Evolutionary conservation across 2,888 invertebrate species (phyloP).

Genomic region (Cephus runcator): DNA sequence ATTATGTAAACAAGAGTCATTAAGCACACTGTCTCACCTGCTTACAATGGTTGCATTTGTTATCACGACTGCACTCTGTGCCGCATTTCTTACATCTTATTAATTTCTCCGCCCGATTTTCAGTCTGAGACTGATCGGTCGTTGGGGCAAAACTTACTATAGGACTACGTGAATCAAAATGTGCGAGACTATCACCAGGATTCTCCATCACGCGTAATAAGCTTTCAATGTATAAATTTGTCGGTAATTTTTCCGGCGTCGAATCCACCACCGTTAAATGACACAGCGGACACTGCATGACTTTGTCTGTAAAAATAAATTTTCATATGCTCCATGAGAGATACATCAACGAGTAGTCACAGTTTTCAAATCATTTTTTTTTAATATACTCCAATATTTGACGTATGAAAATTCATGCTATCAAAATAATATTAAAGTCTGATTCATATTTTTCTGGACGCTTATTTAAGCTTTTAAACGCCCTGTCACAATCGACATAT

Average conservation of each 20-base stretch:
- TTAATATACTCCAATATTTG: background rate
- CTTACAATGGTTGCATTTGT: constrained; percentile 71
- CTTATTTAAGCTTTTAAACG: background rate
- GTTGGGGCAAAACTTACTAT: constrained; percentile 37
- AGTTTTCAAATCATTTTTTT: background rate
- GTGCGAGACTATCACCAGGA: constrained; percentile 26
- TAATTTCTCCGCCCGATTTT: constrained; percentile 56
- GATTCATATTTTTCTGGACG: background rate
- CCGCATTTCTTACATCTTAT: constrained; percentile 61
- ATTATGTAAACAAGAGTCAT: background rate
- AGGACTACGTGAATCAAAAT: constrained; percentile 24
- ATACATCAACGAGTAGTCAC: background rate
- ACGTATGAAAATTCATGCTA: background rate
- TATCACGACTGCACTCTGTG: constrained; percentile 50
- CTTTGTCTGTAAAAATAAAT: constrained; percentile 15
- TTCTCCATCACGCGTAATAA: constrained; percentile 69
- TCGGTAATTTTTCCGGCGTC: constrained; percentile 70
- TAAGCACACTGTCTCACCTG: constrained; percentile 62
- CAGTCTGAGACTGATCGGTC: constrained; percentile 54
- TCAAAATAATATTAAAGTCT: background rate
- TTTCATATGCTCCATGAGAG: background rate
- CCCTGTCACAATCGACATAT: background rate
- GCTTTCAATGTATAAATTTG: constrained; percentile 75
- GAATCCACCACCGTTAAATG: constrained; percentile 68
- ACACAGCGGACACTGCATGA: constrained; percentile 72